Percentiles rank a stretch among this genome's conserved stretches.
Conservation (phyloP, 2,888 invertebrate species). For the Drosophila rellima region DNA sequence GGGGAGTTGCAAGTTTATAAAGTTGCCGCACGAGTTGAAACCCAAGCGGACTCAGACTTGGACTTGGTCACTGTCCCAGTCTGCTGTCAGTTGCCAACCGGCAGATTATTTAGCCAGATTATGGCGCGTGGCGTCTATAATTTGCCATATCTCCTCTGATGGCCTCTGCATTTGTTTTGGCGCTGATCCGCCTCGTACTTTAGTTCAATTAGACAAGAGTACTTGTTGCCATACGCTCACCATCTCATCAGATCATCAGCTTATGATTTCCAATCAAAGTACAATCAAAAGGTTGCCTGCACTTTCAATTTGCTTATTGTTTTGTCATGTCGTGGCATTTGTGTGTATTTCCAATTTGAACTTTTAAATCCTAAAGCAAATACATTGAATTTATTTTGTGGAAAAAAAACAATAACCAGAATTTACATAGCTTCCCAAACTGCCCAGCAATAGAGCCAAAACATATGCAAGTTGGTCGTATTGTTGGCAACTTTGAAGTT, state of each 20-base stretch:
- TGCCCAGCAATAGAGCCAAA: slow-evolving; percentile 25
- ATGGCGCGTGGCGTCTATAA: slow-evolving; percentile 52
- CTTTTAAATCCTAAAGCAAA: slow-evolving; percentile 62
- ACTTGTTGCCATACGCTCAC: slow-evolving; percentile 50
- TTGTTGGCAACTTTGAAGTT: slow-evolving; percentile 64
- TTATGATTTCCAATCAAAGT: slow-evolving; percentile 56
- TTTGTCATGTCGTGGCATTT: slow-evolving; percentile 27
- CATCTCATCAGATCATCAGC: slow-evolving; percentile 22
- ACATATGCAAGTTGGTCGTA: slow-evolving; percentile 58
- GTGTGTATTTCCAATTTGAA: slow-evolving; percentile 63
- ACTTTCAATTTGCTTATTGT: slow-evolving; percentile 53
- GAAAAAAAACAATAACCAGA: slow-evolving; percentile 17
- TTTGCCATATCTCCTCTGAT: slow-evolving; percentile 29
- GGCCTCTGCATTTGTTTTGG: slow-evolving; percentile 20
- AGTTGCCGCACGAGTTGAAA: slow-evolving; percentile 38
- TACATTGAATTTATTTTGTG: slow-evolving; percentile 46
- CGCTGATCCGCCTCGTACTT: slow-evolving; percentile 21
- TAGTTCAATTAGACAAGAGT: slow-evolving; percentile 56
- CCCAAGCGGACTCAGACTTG: slow-evolving; percentile 15
- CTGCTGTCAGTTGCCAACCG: slow-evolving; percentile 15
- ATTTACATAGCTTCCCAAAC: slow-evolving; percentile 32
- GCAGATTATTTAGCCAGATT: slow-evolving; percentile 60
- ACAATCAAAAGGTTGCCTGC: slow-evolving; percentile 50
- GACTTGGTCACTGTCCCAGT: slow-evolving; percentile 14
- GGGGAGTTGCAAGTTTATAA: slow-evolving; percentile 52